Percentiles rank a stretch among this genome's conserved stretches.
Conservation (phyloP, 2,113 vertebrate genomes). For the Strigops habroptila region DNA sequence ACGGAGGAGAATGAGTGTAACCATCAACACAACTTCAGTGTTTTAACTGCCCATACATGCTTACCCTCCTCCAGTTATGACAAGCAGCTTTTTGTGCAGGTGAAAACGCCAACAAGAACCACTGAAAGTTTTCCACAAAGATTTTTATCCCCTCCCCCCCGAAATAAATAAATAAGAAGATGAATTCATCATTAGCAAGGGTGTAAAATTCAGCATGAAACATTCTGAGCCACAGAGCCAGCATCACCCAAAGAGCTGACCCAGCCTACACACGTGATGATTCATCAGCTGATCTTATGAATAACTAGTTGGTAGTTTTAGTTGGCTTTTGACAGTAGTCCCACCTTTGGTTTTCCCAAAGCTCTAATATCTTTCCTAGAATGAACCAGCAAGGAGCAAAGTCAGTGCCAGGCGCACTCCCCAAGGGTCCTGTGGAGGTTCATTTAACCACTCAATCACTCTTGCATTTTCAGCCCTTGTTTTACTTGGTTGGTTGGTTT, state of each 20-base stretch:
- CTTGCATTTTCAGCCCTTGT: not conserved
- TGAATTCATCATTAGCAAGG: not conserved
- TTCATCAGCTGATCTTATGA: not conserved
- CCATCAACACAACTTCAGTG: accelerated
- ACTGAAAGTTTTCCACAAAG: not conserved
- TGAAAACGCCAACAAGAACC: not conserved
- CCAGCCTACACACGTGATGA: not conserved
- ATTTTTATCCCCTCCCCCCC: not conserved
- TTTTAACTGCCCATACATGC: not conserved
- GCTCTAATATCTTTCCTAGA: not conserved
- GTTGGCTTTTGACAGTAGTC: not conserved
- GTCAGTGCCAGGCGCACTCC: not conserved
- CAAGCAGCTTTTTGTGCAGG: not conserved
- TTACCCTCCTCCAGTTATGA: not conserved
- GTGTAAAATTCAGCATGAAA: not conserved
- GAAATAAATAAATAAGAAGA: not conserved
- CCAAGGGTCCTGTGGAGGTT: not conserved
- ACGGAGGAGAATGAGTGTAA: not conserved
- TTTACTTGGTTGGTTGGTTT: not conserved
- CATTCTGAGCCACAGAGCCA: not conserved
- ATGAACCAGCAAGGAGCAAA: not conserved
- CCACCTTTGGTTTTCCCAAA: not conserved
- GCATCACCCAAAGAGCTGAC: not conserved
- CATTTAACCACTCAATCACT: not conserved
- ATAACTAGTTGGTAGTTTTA: not conserved